These are phyloP conservation scores for Laterallus jamaicensis DNA, from an alignment of 2,113 vertebrate genomes.

Conservation along the genomic window DNA sequence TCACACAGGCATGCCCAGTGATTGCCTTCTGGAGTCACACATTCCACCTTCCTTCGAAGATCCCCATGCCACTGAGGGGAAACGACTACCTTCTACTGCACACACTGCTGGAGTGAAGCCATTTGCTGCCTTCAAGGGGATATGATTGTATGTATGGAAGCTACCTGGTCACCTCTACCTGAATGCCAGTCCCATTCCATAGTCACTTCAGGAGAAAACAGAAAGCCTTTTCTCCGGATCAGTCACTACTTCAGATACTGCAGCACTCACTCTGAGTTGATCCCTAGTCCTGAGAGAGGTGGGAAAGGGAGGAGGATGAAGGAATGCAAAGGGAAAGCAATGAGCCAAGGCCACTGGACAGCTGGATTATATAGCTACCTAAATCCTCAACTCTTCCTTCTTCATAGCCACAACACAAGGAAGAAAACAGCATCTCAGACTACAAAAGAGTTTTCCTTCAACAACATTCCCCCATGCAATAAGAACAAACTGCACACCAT, in stretches of 20 bases:
- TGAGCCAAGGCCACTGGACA: background rate
- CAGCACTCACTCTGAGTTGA: background rate
- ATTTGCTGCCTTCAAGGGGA: background rate
- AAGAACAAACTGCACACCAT: background rate
- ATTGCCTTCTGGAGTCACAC: too few species aligned
- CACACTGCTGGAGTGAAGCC: background rate
- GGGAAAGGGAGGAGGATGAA: background rate
- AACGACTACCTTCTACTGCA: background rate
- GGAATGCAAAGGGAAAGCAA: background rate
- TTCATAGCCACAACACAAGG: background rate
- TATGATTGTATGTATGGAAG: background rate
- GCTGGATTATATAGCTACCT: background rate
- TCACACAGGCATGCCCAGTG: background rate
- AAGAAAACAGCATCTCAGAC: background rate
- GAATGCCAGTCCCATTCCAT: background rate
- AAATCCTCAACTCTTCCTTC: background rate
- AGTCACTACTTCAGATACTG: background rate
- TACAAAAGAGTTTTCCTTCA: background rate
- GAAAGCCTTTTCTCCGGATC: background rate
- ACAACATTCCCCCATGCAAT: background rate
- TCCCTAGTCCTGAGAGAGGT: background rate
- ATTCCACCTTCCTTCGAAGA: background rate
- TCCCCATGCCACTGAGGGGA: background rate
- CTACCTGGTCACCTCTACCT: background rate
- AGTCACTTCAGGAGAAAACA: background rate